These are phyloP conservation scores for Lepus europaeus DNA, from an alignment of 2,113 vertebrate genomes.

Conservation along the genomic window DNA sequence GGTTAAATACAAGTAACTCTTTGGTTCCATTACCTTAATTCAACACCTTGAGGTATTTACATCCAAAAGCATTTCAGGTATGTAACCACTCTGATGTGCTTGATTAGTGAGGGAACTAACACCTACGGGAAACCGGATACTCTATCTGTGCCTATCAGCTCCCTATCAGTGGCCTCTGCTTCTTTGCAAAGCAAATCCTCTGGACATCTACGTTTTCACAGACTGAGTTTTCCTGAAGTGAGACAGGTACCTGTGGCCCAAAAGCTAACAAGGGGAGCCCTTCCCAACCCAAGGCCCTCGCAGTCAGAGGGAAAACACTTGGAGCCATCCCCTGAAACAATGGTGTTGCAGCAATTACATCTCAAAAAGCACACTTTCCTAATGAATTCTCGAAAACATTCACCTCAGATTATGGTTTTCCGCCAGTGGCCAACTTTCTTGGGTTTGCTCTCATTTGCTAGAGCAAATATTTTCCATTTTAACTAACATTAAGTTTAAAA, in stretches of 20 bases:
- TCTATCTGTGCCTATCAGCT: background rate
- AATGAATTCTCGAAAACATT: slow-evolving; percentile 34
- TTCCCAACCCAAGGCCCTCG: slow-evolving; percentile 37
- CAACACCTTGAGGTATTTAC: slow-evolving; percentile 13
- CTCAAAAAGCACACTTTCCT: slow-evolving; percentile 64
- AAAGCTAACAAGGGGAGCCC: background rate
- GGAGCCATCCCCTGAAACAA: slow-evolving; percentile 67
- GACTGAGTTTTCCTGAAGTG: slow-evolving; percentile 28
- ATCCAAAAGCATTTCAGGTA: slow-evolving; percentile 60
- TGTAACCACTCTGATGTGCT: background rate
- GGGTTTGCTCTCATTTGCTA: slow-evolving; percentile 24
- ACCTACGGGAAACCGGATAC: slow-evolving; percentile 59
- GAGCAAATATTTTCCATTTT: slow-evolving; percentile 47
- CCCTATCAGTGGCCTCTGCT: background rate
- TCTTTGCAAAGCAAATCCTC: slow-evolving; percentile 30
- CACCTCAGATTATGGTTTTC: slow-evolving; percentile 38
- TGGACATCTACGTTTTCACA: slow-evolving; percentile 47
- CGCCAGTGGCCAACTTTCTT: slow-evolving; percentile 74
- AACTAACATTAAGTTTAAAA: slow-evolving; percentile 58
- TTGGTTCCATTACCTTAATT: slow-evolving; percentile 47
- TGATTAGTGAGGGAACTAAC: slow-evolving; percentile 54
- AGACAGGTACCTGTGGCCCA: background rate
- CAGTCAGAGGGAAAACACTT: background rate
- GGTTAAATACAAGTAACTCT: slow-evolving; percentile 38
- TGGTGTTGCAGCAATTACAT: slow-evolving; percentile 62